These are phyloP conservation scores for Monomorium pharaonis DNA, from an alignment of 1,140 invertebrate species.

Conservation along the genomic window DNA sequence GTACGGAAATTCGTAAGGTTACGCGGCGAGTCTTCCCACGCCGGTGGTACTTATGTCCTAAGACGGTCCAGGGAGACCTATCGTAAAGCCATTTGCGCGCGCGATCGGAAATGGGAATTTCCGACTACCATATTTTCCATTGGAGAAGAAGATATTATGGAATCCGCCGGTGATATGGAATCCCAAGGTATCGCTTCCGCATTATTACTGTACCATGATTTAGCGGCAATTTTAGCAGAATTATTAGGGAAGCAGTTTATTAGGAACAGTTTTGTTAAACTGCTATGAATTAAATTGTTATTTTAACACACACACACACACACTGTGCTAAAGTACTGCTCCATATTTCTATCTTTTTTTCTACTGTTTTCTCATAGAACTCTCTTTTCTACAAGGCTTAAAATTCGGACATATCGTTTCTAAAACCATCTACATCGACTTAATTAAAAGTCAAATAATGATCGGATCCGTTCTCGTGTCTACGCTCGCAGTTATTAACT, in stretches of 20 bases:
- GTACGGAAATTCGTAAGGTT: constrained; percentile 13
- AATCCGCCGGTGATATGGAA: neutral
- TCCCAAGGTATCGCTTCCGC: neutral
- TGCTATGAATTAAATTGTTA: neutral
- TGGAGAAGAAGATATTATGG: neutral
- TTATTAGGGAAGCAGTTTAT: neutral
- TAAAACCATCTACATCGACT: neutral
- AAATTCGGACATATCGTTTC: neutral
- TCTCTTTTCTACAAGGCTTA: neutral
- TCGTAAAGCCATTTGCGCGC: constrained; percentile 38
- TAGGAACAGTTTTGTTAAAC: neutral
- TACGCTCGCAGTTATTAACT: neutral
- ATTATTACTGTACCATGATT: neutral
- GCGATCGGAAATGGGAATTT: constrained; percentile 44
- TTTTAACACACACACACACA: neutral
- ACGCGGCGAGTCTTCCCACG: constrained; percentile 18
- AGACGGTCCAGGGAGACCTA: constrained; percentile 36
- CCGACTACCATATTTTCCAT: neutral
- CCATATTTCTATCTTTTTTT: neutral
- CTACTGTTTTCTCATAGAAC: neutral
- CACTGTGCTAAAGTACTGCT: neutral
- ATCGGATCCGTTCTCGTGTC: neutral
- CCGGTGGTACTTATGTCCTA: constrained; percentile 13
- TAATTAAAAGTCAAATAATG: neutral
- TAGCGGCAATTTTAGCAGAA: neutral